Base-by-base conservation (phyloP, 2,888 invertebrate genomes). In the Zaprionus bogoriensis region DNA sequence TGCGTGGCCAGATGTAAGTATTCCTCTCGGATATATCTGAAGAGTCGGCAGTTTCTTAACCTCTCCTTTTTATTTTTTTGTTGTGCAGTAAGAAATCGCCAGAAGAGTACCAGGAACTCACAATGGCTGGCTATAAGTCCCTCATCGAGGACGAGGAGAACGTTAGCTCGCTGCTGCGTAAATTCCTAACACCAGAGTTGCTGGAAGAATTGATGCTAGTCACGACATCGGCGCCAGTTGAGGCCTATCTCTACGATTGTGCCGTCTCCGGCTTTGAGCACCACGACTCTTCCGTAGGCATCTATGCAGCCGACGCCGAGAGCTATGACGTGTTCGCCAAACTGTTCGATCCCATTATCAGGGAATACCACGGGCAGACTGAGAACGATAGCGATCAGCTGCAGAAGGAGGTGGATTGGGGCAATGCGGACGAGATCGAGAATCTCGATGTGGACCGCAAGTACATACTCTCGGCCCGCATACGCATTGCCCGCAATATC, bases 301-400 rank as follows among this genome's bases (percentile, higher is more conserved):
- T 93, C 45, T 94, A 94, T 88, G 94, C 94, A 0, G 93, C 94
- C 4, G 95, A 95, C 89, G 92, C 93, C 0, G 93, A 94, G 62
- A 91, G 93, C 12, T 95, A 95, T 90, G 92, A 92, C 42, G 89
- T 92, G 17, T 95, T 94, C 84, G 91, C 91, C 44, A 92, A 92
- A 41, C 90, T 95, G 23, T 94, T 95, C 86, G 93, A 95, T 89
- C 94, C 94, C 32, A 92, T 95, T 80, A 94, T 95, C 89, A 92
- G 92, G 69, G 94, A 94, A 66, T 94, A 94, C 89, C 94, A 95
- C 87, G 92, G 90, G 5, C 86, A 87, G 50, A 25, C 71, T 50
- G 87, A 87, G 0, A 82, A 78, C 47, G 87, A 87, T 1, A 64
- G 58, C n/a, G 93, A 93, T 58, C 92, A 93, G 80, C 88, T 92